A percentile compares a stretch with the other conserved stretches of the same genome.
Evolutionary conservation across 2,797 vertebrate genomes (phyloP).

Genomic region (Anabacerthia variegaticeps): DNA sequence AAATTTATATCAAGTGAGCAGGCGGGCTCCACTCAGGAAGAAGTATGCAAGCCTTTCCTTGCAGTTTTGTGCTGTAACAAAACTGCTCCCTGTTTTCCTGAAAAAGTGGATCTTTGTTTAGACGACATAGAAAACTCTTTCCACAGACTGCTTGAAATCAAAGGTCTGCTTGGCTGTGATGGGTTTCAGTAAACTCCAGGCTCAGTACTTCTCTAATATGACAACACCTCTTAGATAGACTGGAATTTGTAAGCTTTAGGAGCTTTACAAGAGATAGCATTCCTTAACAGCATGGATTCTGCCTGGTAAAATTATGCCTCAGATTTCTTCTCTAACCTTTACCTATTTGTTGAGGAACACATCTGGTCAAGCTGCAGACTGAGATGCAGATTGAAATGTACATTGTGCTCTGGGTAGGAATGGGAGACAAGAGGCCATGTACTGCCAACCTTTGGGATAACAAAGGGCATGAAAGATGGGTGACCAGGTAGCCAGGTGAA

Average conservation of each 20-base stretch:
- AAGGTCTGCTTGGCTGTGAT: not conserved
- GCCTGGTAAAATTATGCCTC: not conserved
- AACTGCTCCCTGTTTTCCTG: not conserved
- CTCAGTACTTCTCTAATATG: not conserved
- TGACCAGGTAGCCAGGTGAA: not conserved
- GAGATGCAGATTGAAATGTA: not conserved
- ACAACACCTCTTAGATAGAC: not conserved
- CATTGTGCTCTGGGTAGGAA: not conserved
- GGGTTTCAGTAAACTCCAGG: not conserved
- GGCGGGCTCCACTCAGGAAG: conserved; percentile 29
- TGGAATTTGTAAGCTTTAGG: not conserved
- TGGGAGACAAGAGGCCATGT: not conserved
- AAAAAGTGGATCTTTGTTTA: not conserved
- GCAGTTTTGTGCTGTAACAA: not conserved
- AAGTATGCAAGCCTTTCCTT: not conserved
- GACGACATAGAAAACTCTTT: not conserved
- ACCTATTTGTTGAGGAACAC: not conserved
- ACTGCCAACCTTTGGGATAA: not conserved
- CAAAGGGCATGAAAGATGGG: not conserved
- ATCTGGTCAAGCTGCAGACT: not conserved
- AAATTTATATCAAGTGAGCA: conserved; percentile 62
- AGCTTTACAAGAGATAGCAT: not conserved
- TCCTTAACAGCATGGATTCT: not conserved
- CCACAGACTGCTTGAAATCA: not conserved
- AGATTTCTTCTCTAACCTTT: not conserved